Percentiles rank a stretch among this genome's conserved stretches.
Conservation (phyloP, 2,113 vertebrate genomes). For the Addax nasomaculatus region DNA sequence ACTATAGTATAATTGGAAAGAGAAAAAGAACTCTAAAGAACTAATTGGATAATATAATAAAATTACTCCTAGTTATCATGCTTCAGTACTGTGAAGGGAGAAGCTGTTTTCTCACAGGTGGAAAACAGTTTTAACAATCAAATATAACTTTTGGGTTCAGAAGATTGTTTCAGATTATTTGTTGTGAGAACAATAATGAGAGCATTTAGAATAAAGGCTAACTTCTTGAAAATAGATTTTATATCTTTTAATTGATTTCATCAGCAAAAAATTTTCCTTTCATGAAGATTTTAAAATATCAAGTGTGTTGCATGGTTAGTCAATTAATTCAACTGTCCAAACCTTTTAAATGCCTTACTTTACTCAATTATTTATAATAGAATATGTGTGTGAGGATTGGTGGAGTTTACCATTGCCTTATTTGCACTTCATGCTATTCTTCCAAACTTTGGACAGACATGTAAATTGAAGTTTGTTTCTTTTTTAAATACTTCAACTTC, state of each 20-base stretch:
- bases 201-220: not conserved
- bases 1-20: constrained; percentile 20
- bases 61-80: constrained; percentile 54
- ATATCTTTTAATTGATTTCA: constrained; percentile 1
- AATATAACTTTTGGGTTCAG: not conserved
- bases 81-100: not conserved
- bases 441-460: not conserved
- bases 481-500: not conserved
- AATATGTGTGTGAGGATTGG: not conserved
- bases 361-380: not conserved
- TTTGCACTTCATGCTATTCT: not conserved
- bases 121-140: constrained; percentile 39
- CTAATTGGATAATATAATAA: constrained; percentile 59
- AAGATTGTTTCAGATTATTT: constrained; percentile 28
- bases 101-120: constrained; percentile 16
- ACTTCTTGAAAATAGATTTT: constrained; percentile 13
- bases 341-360: not conserved
- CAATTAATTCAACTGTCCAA: not conserved
- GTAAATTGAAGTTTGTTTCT: not conserved
- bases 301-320: not conserved
- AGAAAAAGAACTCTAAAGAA: constrained; percentile 48
- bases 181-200: not conserved
- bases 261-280: not conserved
- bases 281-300: not conserved
- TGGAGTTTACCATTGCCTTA: not conserved